Base-by-base conservation (phyloP, 1,140 invertebrate genomes). In the Phthorimaea operculella region DNA sequence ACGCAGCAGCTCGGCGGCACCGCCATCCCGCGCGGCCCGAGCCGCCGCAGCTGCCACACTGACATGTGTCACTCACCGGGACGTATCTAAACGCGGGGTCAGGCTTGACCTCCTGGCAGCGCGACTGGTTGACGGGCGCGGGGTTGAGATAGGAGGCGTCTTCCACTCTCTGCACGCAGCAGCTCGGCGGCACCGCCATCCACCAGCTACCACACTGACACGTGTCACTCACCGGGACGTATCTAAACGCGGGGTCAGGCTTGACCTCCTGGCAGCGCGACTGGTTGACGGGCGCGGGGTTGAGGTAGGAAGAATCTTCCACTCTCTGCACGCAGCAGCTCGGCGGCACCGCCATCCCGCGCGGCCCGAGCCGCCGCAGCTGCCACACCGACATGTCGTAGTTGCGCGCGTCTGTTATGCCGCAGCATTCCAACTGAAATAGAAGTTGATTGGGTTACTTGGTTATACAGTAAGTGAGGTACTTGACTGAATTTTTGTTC, bases 361-460 rank as follows among this genome's bases (percentile, higher is more conserved):
- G 86, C 57, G 91, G 88, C 0, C 92, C 91, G 36, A 92, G 87
- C 63, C 90, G 88, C 63, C 91, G 89, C n/a, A 93, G 82, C 55
- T 91, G 88, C 94, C 94, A 96, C 67, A 90, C 80, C 0, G 94
- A 94, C 54, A 92, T 92, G 59, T 92, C 91, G 78, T 94, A 96
- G 87, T 96, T 94, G 48, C 88, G 87, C 2, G 91, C 90, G 60
- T 90, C 90, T 28, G 90, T 89, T 68, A 95, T 92, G 9, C 94
- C 95, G 76, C 95, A 96, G 70, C 95, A 96, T 55, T 92, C 87
- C 68, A 95, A 92, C 90, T 94, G 74, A 12, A 85, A 83, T n/a
- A 16, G 1, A 47, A 15, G 42, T 45, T 10, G 42, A 14, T 45
- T n/a, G n/a, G n/a, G n/a, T n/a, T n/a, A n/a, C n/a, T n/a, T n/a